phyloP scores from a whole-genome alignment of 1,140 invertebrate species.

The Trachymyrmex cornetzi region DNA sequence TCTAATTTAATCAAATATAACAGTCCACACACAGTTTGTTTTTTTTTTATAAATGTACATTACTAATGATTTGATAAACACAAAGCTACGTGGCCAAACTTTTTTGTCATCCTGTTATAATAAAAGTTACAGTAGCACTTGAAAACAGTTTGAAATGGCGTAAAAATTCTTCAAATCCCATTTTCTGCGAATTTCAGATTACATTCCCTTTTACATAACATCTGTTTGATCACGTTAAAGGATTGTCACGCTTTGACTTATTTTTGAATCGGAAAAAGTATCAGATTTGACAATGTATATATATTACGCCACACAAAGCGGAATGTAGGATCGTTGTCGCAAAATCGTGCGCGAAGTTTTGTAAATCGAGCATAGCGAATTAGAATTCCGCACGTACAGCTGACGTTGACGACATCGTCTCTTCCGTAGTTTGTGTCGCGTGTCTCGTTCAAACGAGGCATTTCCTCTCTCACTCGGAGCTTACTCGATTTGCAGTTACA shows the following conservation, averaged over 20 bases:
- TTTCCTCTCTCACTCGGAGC: constrained; percentile 3
- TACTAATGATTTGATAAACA: too few species aligned
- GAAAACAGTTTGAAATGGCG: neutral
- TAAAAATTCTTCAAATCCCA: neutral
- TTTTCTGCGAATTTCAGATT: neutral
- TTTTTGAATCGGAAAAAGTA: neutral
- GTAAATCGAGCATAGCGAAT: constrained; percentile 24
- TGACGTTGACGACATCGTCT: constrained; percentile 22
- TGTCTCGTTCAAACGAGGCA: constrained; percentile 16
- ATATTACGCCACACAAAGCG: neutral
- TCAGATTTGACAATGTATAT: neutral
- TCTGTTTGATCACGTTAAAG: neutral
- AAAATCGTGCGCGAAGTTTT: constrained; percentile 26
- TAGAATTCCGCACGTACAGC: constrained; percentile 46
- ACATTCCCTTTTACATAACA: neutral
- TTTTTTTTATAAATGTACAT: too few species aligned
- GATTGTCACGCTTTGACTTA: neutral
- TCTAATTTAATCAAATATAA: too few species aligned
- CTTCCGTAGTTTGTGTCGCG: constrained; percentile 30
- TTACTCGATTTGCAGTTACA: constrained; percentile 19
- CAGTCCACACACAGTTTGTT: too few species aligned
- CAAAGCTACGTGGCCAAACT: too few species aligned
- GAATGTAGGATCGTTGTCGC: neutral
- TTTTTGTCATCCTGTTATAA: too few species aligned
- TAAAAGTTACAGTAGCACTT: neutral